phyloP scores from a whole-genome alignment of 2,888 invertebrate genomes.

The Mesorhabditis sp. region DNA sequence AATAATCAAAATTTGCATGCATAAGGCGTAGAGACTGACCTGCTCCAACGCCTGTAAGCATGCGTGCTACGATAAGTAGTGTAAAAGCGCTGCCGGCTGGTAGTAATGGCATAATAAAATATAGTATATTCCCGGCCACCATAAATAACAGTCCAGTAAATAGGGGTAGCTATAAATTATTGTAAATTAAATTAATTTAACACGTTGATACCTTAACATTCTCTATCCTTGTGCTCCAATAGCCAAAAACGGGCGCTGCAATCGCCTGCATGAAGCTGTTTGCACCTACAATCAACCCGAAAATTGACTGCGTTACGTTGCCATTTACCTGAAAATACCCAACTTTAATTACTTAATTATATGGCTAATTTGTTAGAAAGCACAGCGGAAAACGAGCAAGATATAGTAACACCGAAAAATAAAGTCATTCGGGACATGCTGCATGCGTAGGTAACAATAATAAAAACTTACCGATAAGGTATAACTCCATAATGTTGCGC shows the following conservation, averaged over 20 bases:
- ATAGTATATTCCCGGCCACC: background rate
- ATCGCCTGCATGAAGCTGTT: constrained; percentile 4
- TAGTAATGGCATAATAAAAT: background rate
- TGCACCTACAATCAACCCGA: constrained; percentile 2
- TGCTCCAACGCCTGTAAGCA: background rate
- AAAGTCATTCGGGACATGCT: background rate
- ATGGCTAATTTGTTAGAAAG: too few relatives aligned
- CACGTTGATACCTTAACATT: background rate
- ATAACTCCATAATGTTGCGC: background rate
- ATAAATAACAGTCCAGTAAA: background rate
- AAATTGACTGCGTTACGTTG: background rate
- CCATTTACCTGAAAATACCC: background rate
- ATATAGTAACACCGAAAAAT: too few relatives aligned
- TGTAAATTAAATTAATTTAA: background rate
- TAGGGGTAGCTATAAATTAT: background rate
- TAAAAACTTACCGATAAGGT: background rate
- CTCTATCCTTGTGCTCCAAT: background rate
- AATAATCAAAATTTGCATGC: background rate
- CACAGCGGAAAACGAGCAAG: too few relatives aligned
- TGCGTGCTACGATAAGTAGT: background rate
- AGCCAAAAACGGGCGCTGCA: background rate
- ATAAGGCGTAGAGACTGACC: background rate
- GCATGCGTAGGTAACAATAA: background rate
- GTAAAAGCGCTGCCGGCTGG: background rate
- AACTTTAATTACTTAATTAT: background rate